Conservation (phyloP, 2,113 vertebrate species). For the Pseudopipra pipra region DNA sequence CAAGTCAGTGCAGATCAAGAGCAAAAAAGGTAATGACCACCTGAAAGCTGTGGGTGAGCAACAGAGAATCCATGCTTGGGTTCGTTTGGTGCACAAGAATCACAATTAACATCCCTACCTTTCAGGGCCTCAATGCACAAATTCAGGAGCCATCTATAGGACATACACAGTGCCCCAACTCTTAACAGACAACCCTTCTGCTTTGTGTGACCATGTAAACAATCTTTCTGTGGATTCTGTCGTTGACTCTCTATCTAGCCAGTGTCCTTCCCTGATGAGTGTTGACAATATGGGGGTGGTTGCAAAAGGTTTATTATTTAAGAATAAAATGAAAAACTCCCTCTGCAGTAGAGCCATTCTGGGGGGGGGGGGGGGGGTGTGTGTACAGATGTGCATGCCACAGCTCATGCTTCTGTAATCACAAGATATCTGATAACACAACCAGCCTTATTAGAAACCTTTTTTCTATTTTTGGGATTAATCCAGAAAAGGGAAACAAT, state of each 20-base stretch:
- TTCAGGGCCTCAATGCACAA: not conserved
- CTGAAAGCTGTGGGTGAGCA: not conserved
- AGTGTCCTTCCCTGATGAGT: not conserved
- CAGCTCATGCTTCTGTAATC: not conserved
- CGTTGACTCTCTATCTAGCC: not conserved
- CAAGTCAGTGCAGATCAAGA: not conserved
- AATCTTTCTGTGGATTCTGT: not conserved
- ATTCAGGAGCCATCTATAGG: not conserved
- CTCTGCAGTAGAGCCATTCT: not conserved
- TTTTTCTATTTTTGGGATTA: not conserved
- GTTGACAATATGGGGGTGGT: not conserved
- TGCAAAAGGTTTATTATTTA: not conserved
- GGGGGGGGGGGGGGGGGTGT: not conserved
- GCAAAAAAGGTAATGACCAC: not conserved
- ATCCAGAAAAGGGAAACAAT: not conserved
- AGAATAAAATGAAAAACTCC: not conserved
- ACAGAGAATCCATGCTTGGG: not conserved
- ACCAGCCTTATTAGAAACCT: not conserved
- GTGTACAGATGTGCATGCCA: not conserved
- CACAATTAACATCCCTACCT: not conserved
- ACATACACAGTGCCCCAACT: not conserved
- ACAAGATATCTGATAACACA: not conserved
- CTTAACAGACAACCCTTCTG: not conserved
- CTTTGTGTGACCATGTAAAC: not conserved
- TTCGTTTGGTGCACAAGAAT: not conserved